Conservation (phyloP, 2,888 invertebrate species). For the Parapristionchus giblindavisi region DNA sequence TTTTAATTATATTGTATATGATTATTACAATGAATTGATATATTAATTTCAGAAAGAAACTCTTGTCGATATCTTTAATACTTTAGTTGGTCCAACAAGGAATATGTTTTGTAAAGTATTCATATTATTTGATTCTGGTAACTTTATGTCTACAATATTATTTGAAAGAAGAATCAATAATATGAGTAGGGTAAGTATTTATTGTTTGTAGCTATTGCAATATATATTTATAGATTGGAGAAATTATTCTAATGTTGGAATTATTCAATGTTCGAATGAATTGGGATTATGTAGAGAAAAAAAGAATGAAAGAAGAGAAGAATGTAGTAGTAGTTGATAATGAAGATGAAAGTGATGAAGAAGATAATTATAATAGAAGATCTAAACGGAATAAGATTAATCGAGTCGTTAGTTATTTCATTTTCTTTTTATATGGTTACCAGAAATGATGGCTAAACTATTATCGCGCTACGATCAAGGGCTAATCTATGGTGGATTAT, state of each 20-base stretch:
- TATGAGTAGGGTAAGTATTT: no score
- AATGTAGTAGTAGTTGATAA: not conserved
- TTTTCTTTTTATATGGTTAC: no score
- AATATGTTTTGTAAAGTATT: not conserved
- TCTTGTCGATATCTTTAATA: no score
- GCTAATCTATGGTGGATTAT: no score
- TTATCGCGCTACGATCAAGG: no score
- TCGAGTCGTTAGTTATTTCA: no score
- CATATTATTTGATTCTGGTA: not conserved
- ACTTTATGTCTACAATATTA: no score
- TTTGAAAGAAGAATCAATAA: no score
- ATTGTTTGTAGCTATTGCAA: not conserved
- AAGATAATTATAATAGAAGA: no score
- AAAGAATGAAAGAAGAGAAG: conserved; percentile 2
- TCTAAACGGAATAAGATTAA: no score
- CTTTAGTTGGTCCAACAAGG: not conserved
- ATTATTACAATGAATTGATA: not conserved
- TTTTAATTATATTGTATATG: not conserved
- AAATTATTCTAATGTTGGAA: not conserved
- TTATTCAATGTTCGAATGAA: conserved; percentile 1
- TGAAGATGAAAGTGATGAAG: not conserved
- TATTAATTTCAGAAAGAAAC: no score
- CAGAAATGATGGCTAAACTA: no score
- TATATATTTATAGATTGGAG: not conserved
- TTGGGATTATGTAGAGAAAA: conserved; percentile 9